Evolutionary conservation across 2,113 vertebrate species (phyloP).

Genomic region (Ramphastos sulfuratus): DNA sequence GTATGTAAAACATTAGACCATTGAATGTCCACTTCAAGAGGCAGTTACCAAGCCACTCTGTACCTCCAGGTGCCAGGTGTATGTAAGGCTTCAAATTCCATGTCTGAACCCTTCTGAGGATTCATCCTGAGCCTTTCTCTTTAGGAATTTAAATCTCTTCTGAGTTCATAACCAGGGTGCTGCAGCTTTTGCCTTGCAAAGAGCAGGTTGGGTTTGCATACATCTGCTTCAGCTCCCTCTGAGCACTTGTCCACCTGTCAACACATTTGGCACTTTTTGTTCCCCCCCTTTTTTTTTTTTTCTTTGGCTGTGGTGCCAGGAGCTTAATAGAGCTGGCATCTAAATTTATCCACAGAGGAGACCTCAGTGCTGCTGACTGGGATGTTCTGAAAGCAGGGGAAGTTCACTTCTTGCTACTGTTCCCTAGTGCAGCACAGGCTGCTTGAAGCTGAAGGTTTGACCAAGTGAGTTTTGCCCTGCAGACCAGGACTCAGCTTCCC

Average conservation of each 20-base stretch:
- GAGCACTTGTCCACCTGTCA: neutral
- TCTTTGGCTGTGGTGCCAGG: neutral
- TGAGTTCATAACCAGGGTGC: neutral
- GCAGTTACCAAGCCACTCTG: neutral
- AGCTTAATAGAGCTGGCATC: neutral
- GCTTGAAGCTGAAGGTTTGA: neutral
- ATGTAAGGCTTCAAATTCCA: neutral
- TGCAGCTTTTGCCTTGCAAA: constrained; percentile 53
- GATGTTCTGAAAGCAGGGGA: neutral
- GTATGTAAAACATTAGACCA: neutral
- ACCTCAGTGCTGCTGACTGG: neutral
- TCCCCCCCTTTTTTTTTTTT: neutral
- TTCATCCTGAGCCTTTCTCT: neutral
- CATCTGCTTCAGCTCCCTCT: neutral
- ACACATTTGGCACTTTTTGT: neutral
- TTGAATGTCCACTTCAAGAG: neutral
- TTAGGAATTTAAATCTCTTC: neutral
- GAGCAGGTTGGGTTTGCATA: neutral
- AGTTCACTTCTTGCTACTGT: neutral
- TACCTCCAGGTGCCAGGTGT: neutral
- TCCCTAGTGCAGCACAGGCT: neutral
- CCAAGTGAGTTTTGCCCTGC: neutral
- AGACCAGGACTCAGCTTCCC: neutral
- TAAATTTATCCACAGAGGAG: neutral
- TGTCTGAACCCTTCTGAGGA: neutral